Base-by-base conservation (phyloP, 2,888 invertebrate species). In the Busseola fusca region DNA sequence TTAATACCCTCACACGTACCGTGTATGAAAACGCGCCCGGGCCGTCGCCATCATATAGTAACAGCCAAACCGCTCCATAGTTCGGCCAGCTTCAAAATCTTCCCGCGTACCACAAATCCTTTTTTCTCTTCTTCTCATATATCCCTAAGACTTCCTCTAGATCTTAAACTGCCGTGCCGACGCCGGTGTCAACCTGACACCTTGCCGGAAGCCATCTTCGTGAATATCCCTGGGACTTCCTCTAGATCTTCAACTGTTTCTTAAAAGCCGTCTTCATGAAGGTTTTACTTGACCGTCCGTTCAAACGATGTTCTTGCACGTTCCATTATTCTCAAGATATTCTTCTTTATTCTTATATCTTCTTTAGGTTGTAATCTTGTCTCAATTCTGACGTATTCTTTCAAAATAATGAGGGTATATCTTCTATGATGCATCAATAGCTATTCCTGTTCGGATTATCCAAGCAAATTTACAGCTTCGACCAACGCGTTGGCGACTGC, bases 401-500 rank as follows among this genome's bases (percentile, higher is more conserved):
- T 3, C 7, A n/a, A 3, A 27, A 10, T 59, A 6, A 7, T 45
- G n/a, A 48, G 9, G 16, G 45, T 58, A 30, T 40, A 63, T 27
- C 21, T 16, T 40, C n/a, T 70, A 27, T 2, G 48, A 27, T 2
- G 48, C 25, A 21, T 56, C 9, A 57, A 25, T 16, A 63, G 40
- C 48, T 72, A 48, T 63, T 18, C 6, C n/a, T 34, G 14, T 34
- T 6, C 14, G 48, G 40, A 57, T 40, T 16, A 5, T n/a, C 30
- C 21, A 34, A 21, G 37, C 14, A 50, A 40, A 14, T 16, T 63
- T 50, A 72, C 48, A 72, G 48, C 4, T 72, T 72, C 0, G 56
- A 63, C 60, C 40, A 40, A 1, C 18, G 16, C 1, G 34, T 72
- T 0, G 72, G 56, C 7, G 40, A 16, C 1, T 62, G 18, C 0